Conservation (phyloP, 1,140 invertebrate species). For the Tachypleus tridentatus region DNA sequence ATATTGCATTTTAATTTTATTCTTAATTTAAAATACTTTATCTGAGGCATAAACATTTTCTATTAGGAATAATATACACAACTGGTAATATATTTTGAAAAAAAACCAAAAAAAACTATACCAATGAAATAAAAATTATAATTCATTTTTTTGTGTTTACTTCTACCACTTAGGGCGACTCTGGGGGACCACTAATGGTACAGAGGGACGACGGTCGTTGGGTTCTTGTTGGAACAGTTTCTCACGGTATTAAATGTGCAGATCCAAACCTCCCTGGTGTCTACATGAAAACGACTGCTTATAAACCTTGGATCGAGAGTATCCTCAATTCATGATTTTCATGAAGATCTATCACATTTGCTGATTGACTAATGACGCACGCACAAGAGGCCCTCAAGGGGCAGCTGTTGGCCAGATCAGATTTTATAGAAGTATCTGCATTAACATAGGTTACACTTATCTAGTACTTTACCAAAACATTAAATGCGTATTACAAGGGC, state of each 20-base stretch:
- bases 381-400: too few species aligned
- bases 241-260: slow-evolving; percentile 89
- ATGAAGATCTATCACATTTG: too few species aligned
- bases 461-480: too few species aligned
- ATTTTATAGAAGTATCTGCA: too few species aligned
- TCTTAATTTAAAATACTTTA: not conserved
- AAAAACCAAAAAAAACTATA: too few species aligned
- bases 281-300: slow-evolving; percentile 83
- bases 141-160: too few species aligned
- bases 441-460: too few species aligned
- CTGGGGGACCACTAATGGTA: slow-evolving; percentile 77
- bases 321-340: slow-evolving; percentile 6
- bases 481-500: too few species aligned
- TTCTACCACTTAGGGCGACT: slow-evolving; percentile 50
- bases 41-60: not conserved
- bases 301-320: slow-evolving; percentile 65
- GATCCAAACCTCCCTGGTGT: slow-evolving; percentile 65
- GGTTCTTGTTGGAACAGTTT: slow-evolving; percentile 82
- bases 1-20: not conserved
- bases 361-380: too few species aligned
- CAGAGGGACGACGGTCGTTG: slow-evolving; percentile 67
- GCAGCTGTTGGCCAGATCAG: too few species aligned
- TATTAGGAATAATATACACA: not conserved
- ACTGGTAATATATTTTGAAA: not conserved
- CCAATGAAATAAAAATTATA: too few species aligned